Evolutionary conservation across 2,113 vertebrate genomes (phyloP).

Genomic region (Puffinus mauretanicus): DNA sequence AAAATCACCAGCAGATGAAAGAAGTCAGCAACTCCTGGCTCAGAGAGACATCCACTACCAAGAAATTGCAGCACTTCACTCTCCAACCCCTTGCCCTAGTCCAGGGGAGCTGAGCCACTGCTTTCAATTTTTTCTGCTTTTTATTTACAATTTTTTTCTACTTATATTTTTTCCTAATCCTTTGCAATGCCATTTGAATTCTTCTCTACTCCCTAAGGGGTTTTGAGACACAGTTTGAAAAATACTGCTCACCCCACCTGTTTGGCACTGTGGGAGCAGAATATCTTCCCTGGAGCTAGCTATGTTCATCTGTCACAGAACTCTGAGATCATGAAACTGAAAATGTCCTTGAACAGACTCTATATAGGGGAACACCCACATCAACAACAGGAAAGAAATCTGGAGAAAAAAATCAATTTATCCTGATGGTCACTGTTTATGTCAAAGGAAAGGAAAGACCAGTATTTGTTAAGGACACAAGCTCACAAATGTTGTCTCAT

Average conservation of each 20-base stretch:
- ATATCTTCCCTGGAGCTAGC: background rate
- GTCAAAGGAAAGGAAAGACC: background rate
- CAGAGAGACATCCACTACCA: fast-evolving
- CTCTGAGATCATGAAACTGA: background rate
- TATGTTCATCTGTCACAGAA: background rate
- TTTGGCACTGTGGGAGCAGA: background rate
- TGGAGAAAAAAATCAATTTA: background rate
- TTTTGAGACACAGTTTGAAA: background rate
- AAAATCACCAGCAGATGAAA: background rate
- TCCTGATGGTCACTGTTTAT: background rate
- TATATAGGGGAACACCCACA: background rate
- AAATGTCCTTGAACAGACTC: background rate
- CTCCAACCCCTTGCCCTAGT: background rate
- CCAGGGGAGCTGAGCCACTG: background rate
- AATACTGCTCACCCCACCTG: background rate
- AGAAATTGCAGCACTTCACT: background rate
- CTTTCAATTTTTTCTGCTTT: background rate
- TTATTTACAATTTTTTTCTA: background rate
- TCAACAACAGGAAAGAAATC: background rate
- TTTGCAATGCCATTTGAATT: background rate
- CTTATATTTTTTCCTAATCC: background rate
- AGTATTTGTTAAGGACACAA: background rate
- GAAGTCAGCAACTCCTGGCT: background rate
- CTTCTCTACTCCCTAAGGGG: background rate
- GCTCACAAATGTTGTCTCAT: background rate